Evolutionary conservation across 1,140 invertebrate genomes (phyloP).

Genomic region (Rhysida immarginata): DNA sequence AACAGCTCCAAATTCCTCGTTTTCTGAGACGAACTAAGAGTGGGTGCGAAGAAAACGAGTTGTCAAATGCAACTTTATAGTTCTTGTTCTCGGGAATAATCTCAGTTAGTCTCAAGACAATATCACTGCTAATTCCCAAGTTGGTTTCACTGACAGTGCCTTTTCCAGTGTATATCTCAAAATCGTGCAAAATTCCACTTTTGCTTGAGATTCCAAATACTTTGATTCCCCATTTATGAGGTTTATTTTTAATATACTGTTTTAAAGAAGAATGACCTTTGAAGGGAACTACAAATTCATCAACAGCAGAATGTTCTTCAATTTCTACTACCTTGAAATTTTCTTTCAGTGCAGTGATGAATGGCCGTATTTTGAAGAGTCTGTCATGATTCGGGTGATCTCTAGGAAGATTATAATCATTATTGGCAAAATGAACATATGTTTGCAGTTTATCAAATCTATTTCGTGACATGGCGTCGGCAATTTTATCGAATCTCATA

Average conservation of each 20-base stretch:
- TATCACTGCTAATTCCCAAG: conserved; percentile 14
- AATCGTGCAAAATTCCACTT: conserved; percentile 15
- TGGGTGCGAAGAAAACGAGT: conserved; percentile 17
- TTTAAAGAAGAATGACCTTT: conserved; percentile 29
- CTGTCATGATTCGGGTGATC: background rate
- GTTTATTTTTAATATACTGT: conserved; percentile 18
- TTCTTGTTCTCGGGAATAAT: conserved; percentile 14
- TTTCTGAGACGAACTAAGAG: conserved; percentile 14
- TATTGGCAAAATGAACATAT: conserved; percentile 7
- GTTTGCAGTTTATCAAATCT: conserved; percentile 15
- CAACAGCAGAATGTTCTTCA: background rate
- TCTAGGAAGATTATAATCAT: background rate
- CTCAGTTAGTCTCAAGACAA: conserved; percentile 13
- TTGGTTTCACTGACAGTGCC: conserved; percentile 6
- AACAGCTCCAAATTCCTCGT: conserved; percentile 22
- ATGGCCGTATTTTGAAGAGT: conserved; percentile 3
- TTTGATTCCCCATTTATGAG: conserved; percentile 19
- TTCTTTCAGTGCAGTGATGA: background rate
- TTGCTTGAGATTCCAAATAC: conserved; percentile 12
- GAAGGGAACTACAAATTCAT: conserved; percentile 32
- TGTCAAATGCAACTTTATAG: conserved; percentile 18
- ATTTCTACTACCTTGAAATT: background rate
- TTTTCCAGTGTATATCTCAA: conserved; percentile 17
- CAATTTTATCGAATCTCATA: conserved; percentile 13
- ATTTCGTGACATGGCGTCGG: conserved; percentile 17